Evolutionary conservation across 2,888 invertebrate species (phyloP), one percentile per base, ranked within the genome.

Genomic region (Cheilosia vulpina): DNA sequence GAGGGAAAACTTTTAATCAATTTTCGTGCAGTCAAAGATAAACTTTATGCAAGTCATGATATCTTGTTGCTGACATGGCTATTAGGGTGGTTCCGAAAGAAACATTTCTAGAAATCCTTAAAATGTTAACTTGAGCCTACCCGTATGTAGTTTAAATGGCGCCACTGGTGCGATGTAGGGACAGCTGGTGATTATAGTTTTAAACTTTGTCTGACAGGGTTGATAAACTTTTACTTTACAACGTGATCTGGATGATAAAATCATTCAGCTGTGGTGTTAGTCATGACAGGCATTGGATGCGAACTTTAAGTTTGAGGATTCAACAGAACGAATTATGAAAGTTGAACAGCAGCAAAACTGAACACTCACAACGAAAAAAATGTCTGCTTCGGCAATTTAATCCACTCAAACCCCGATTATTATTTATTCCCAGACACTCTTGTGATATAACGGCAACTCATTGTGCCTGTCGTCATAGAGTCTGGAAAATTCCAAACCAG

Each of bases 1-100:
- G 21, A 43, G 31, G 24, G 63, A 62, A 19, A 75, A 81, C 66
- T 73, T 81, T 69, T 62, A 81, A 81, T 81, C 62, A 62, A 55
- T 69, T 69, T 57, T 11, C 57, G 62, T 75, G 55, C 43, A 62
- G 34, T 68, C 55, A 55, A 75, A 62, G 68, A 81, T 69, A 69
- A 68, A 69, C 50, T 81, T 69, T 24, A 43, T 58, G 52, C 53
- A 41, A 65, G 55, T 41, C 43, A 38, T 24, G 55, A 63, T 73
- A 63, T 57, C 38, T 47, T 57, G 27, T 19, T 47, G 47, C 57
- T 27, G 57, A 58, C 66, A 50, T 38, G 65, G 47, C 11, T n/a
- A 52, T 63, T 55, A 24, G 43, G 27, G 21, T 24, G 17, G 27
- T 58, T 41, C 4, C 21, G n/a, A 41, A 27, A n/a, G 7, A 27